phyloP scores from a whole-genome alignment of 1,140 invertebrate genomes.

The Trissolcus basalis region DNA sequence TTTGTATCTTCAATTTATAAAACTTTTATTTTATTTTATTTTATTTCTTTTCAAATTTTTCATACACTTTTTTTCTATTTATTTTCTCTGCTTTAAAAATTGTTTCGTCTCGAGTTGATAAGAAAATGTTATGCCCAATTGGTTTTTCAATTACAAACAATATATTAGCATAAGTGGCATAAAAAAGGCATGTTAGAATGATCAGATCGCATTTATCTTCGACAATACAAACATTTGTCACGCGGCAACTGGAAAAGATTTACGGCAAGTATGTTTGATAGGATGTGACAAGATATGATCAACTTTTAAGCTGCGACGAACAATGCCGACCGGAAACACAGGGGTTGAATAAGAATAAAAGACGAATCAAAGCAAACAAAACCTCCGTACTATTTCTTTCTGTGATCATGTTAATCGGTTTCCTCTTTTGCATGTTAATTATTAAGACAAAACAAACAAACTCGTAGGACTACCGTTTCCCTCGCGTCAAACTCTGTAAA shows the following conservation, averaged over 20 bases:
- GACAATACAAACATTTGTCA: constrained; percentile 21
- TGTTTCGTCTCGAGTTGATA: no score
- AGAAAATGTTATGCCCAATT: not conserved
- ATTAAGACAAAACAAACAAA: no score
- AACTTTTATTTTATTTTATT: no score
- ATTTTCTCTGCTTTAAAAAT: no score
- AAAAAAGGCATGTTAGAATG: not conserved
- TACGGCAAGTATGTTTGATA: constrained; percentile 8
- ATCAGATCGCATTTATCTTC: not conserved
- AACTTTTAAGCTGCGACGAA: constrained; percentile 11
- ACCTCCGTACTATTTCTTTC: not conserved
- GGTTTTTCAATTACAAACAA: not conserved
- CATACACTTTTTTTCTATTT: no score
- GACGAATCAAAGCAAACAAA: constrained; percentile 18
- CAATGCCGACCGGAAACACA: constrained; percentile 27
- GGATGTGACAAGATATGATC: constrained; percentile 36
- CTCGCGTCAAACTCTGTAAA: no score
- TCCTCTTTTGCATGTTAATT: no score
- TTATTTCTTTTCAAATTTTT: no score
- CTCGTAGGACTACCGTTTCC: no score
- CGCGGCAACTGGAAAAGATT: constrained; percentile 10
- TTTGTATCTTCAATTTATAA: not conserved
- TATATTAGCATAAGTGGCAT: not conserved
- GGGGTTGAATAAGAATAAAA: constrained; percentile 27
- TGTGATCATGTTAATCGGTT: not conserved